Conservation (phyloP, 2,113 vertebrate species). For the Otus sunia region DNA sequence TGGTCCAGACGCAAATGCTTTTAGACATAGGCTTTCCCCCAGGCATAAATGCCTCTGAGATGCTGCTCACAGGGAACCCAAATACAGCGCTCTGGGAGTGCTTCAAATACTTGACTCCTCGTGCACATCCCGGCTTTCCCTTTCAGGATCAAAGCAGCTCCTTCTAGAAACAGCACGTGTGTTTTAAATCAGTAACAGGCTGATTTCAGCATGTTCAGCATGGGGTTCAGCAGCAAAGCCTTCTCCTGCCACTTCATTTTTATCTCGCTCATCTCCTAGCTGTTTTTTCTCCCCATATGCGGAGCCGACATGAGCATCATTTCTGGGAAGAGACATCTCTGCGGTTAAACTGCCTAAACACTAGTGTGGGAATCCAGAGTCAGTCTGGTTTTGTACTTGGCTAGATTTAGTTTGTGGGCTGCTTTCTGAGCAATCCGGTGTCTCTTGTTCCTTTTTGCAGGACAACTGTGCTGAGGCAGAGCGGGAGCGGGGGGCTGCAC, state of each 20-base stretch:
- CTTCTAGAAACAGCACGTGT: background rate
- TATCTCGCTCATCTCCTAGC: background rate
- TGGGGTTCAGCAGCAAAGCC: background rate
- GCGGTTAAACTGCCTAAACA: background rate
- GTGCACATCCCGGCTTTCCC: background rate
- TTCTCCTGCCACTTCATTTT: background rate
- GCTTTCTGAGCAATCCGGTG: background rate
- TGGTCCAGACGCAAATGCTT: background rate
- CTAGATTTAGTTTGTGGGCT: background rate
- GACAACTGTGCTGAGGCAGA: background rate
- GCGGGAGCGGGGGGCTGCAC: background rate
- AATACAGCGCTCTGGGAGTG: accelerated
- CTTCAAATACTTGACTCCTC: background rate
- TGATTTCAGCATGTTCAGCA: background rate
- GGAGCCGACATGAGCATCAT: accelerated
- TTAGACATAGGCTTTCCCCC: background rate
- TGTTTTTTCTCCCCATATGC: background rate
- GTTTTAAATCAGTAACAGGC: background rate
- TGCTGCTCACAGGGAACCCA: background rate
- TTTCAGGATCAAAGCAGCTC: background rate
- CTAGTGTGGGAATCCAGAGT: background rate
- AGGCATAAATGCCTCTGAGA: background rate
- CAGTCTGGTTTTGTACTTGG: background rate
- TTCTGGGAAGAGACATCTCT: conserved; percentile 1
- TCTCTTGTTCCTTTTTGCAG: background rate